A percentile compares a stretch with the other conserved stretches of the same genome.
Evolutionary conservation across 1,140 invertebrate species (phyloP).

Genomic region (Patella vulgata): DNA sequence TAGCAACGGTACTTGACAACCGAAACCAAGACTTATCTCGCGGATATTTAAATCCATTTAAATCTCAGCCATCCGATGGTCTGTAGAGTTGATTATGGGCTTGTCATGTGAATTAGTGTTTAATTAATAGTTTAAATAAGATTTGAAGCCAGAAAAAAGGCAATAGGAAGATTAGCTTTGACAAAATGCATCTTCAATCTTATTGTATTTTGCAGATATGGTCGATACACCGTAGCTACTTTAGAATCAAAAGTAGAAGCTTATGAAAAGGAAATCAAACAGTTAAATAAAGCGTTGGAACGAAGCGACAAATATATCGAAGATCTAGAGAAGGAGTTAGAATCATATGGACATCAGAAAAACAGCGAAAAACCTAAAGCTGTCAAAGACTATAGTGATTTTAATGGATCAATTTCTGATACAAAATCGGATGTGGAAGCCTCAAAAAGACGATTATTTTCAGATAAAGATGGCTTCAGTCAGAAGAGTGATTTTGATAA

Average conservation of each 20-base stretch:
- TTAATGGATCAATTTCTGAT: no score
- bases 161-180: no score
- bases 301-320: conserved; percentile 63
- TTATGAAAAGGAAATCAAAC: conserved; percentile 58
- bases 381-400: no score
- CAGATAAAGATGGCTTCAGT: conserved; percentile 21
- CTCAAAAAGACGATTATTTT: conserved; percentile 13
- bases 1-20: no score
- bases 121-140: no score
- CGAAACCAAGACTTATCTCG: no score
- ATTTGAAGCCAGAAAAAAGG: no score
- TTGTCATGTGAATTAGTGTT: no score
- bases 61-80: no score
- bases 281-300: conserved; percentile 60
- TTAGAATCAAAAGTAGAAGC: conserved; percentile 58
- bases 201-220: conserved; percentile 58
- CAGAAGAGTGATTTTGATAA: conserved; percentile 16
- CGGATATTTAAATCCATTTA: no score
- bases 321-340: conserved; percentile 51
- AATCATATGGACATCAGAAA: conserved; percentile 13
- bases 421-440: background rate
- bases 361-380: conserved; percentile 17
- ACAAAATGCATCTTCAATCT: no score
- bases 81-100: no score
- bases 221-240: conserved; percentile 61